Conservation (phyloP, 2,113 vertebrate genomes). For the Polyodon spathula region DNA sequence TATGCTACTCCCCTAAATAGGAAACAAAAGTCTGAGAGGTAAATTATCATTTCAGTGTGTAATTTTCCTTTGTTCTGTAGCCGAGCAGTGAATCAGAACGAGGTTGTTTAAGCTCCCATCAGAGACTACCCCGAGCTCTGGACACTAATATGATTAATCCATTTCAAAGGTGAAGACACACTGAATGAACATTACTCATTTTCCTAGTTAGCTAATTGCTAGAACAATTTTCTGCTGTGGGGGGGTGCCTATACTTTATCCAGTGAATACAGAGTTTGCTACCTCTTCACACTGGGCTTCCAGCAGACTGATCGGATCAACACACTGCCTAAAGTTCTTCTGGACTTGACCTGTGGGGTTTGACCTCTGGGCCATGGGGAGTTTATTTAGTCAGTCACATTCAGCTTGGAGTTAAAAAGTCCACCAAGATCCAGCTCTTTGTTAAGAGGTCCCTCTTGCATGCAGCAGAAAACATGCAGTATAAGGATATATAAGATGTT, state of each 20-base stretch:
- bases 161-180: slow-evolving; percentile 46
- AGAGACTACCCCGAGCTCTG: slow-evolving; percentile 44
- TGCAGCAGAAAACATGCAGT: not conserved
- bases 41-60: slow-evolving; percentile 35
- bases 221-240: slow-evolving; percentile 37
- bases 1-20: too few species aligned
- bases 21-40: not conserved
- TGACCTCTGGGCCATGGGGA: not conserved
- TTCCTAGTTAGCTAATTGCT: slow-evolving; percentile 52
- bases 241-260: slow-evolving; percentile 16
- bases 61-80: slow-evolving; percentile 40
- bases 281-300: not conserved
- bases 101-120: slow-evolving; percentile 49
- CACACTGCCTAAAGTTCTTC: not conserved
- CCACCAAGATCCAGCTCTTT: not conserved
- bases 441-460: not conserved
- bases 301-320: slow-evolving; percentile 9
- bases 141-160: slow-evolving; percentile 50
- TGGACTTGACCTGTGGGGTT: not conserved
- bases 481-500: too few species aligned
- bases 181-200: slow-evolving; percentile 43
- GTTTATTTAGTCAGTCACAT: slow-evolving; percentile 6
- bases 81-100: slow-evolving; percentile 46
- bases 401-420: not conserved
- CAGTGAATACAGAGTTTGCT: slow-evolving; percentile 10